These are phyloP conservation scores for Scleropages formosus DNA, from an alignment of 2,797 vertebrate genomes.

Conservation along the genomic window DNA sequence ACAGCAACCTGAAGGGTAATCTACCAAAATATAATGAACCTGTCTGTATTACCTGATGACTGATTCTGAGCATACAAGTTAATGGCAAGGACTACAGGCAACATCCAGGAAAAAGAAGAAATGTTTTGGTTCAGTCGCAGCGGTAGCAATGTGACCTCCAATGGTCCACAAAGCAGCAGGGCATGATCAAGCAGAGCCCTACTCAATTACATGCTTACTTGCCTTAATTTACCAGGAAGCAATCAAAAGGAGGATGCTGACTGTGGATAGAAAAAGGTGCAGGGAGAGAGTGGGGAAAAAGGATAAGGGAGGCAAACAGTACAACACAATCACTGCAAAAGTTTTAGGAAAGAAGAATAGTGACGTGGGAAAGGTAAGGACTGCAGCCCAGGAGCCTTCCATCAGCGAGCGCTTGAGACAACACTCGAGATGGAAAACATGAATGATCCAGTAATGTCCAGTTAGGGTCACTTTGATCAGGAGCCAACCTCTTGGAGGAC, in stretches of 20 bases:
- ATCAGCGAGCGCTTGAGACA: too few species aligned
- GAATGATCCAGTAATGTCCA: too few species aligned
- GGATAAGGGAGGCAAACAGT: neutral
- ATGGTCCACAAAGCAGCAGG: neutral
- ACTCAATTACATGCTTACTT: neutral
- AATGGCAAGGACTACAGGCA: neutral
- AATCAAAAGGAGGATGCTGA: neutral
- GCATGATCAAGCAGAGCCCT: neutral
- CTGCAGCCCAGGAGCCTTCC: too few species aligned
- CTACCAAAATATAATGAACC: neutral
- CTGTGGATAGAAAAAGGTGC: neutral
- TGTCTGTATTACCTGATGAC: neutral
- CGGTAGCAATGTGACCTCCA: neutral
- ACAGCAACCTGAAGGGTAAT: neutral
- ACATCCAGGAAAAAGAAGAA: neutral
- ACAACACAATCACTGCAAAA: neutral
- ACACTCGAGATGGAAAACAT: too few species aligned
- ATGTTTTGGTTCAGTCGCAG: conserved; percentile 3
- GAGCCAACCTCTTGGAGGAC: too few species aligned
- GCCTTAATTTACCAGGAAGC: neutral
- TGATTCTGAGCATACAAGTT: conserved; percentile 1
- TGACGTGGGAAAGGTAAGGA: too few species aligned
- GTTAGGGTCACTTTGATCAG: too few species aligned
- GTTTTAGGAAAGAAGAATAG: neutral
- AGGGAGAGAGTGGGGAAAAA: neutral